Conservation (phyloP, 1,140 invertebrate genomes). For the Pogonomyrmex californicus region DNA sequence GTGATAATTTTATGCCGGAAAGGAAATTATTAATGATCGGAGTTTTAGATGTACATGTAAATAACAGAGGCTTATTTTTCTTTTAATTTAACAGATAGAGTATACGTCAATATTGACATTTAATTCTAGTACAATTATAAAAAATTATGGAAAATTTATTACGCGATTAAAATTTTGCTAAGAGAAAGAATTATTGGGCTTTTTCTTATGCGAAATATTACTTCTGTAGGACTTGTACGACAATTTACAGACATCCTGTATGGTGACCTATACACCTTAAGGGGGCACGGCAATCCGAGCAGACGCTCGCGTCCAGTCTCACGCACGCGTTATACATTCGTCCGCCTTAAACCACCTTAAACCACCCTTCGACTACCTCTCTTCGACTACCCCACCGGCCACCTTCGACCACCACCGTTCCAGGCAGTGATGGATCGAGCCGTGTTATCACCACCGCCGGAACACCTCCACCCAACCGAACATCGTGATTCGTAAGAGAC, state of each 20-base stretch:
- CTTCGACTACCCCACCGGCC: constrained; percentile 77
- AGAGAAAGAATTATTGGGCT: background rate
- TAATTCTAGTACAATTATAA: constrained; percentile 6
- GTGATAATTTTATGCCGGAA: background rate
- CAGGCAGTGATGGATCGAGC: constrained; percentile 86
- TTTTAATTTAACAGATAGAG: background rate
- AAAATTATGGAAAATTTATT: background rate
- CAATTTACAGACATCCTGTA: constrained; percentile 15
- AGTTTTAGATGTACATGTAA: background rate
- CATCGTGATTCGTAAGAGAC: constrained; percentile 60
- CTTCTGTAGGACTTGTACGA: background rate
- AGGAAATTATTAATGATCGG: background rate
- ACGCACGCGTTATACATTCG: constrained; percentile 78
- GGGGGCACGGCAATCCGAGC: constrained; percentile 47
- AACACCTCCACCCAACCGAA: constrained; percentile 80
- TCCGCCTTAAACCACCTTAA: constrained; percentile 73
- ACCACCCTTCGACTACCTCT: constrained; percentile 80
- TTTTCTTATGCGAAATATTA: constrained; percentile 8
- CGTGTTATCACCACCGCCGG: constrained; percentile 85
- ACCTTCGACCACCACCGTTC: constrained; percentile 76
- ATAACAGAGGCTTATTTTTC: background rate
- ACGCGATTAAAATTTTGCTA: background rate
- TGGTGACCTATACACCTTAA: constrained; percentile 54
- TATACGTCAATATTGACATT: background rate
- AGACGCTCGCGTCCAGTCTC: constrained; percentile 75